Base-by-base conservation (phyloP, 2,888 invertebrate genomes). In the Oxystoma pomonae region DNA sequence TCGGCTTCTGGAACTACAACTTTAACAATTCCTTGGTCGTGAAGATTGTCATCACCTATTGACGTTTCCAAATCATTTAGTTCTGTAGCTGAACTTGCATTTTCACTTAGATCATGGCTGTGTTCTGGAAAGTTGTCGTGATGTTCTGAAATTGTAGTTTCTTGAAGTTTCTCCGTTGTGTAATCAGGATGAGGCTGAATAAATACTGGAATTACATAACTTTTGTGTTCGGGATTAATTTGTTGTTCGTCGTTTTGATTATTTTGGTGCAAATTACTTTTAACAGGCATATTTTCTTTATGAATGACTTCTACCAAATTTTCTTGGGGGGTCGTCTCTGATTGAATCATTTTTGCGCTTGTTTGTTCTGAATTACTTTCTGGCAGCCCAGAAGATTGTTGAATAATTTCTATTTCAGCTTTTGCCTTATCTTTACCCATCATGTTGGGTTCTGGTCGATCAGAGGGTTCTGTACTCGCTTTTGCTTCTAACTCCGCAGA, bases 1-100 rank as follows among this genome's bases (percentile, higher is more conserved):
- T 70, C 69, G 16, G 71, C 68, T 58, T 66, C 67, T 16, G 69
- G 67, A 35, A 66, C 65, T 18, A 69, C 58, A 51, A 70, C 60
- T 53, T 65, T 67, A 7, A 65, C 35, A 52, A 58, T 55, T 50
- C 21, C 58, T 18, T 35, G 35, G 12, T 52, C 20, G 12, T 35
- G 35, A 35, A 12, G 3, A 22, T 35, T n/a, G 20, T 16, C 35
- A 52, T 58, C 21, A 52, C 58, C 58, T 1, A 20, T 7, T 1
- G 35, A 49, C 22, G 16, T 7, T 35, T 16, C 16, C 35, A 22
- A 17, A 21, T 20, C 53, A 20, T 58, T n/a, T 16, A 22, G 18
- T 21, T n/a, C 58, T 2, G 20, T 21, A 12, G 55, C n/a, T n/a
- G n/a, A n/a, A 35, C 35, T 35, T 7, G 55, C 60, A 9, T n/a